A percentile compares a stretch with the other conserved stretches of the same genome.
Evolutionary conservation across 2,888 invertebrate genomes (phyloP).

Genomic region (Drosophila infuscata): DNA sequence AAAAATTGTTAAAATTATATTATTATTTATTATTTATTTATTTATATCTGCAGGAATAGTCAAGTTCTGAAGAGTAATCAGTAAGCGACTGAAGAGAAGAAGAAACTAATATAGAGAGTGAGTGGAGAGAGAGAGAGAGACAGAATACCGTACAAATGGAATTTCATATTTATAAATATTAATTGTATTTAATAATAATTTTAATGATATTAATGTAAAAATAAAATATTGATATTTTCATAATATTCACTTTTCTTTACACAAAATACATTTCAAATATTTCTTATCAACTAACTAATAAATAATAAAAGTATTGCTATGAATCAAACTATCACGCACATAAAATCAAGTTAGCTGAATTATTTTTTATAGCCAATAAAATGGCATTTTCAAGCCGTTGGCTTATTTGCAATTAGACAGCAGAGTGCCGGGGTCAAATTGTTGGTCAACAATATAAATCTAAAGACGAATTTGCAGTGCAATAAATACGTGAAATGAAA

Average conservation of each 20-base stretch:
- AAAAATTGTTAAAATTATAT: not conserved
- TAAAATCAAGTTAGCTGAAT: not conserved
- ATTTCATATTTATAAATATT: not conserved
- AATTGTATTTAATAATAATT: not conserved
- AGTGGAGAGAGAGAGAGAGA: not conserved
- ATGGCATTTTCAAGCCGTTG: slow-evolving; percentile 33
- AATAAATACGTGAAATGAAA: slow-evolving; percentile 33
- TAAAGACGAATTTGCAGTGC: not conserved
- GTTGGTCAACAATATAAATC: slow-evolving; percentile 9
- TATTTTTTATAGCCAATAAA: not conserved
- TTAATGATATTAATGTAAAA: not conserved
- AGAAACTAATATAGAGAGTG: no score
- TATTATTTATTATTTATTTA: not conserved
- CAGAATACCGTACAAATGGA: not conserved
- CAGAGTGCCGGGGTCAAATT: slow-evolving; percentile 13
- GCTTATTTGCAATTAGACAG: slow-evolving; percentile 49
- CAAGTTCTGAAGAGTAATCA: not conserved
- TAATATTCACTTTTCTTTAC: no score
- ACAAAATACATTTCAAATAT: not conserved
- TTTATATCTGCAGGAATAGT: not conserved
- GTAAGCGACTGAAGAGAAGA: no score
- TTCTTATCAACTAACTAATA: slow-evolving; percentile 22
- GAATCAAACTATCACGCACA: not conserved
- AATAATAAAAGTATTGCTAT: slow-evolving; percentile 19
- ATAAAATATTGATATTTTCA: no score